Base-by-base conservation (phyloP, 2,797 vertebrate genomes). In the Sebastes hubbsi region DNA sequence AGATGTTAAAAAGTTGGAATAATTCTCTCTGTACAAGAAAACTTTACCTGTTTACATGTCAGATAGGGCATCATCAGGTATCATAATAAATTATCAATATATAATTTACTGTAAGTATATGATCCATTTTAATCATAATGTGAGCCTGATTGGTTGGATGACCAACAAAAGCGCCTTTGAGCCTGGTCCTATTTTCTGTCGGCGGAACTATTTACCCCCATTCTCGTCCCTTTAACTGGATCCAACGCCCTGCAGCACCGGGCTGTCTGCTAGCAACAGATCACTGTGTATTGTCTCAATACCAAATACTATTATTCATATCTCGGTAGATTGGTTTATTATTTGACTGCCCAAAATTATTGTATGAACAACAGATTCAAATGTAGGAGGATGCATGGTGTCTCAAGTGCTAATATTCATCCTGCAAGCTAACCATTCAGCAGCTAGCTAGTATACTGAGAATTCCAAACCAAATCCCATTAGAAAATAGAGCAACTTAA, bases 191-290 rank as follows among this genome's bases (percentile, higher is more conserved):
- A 55, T 80, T 91, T 91, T 85, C 22, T 86, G 87, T 88, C 91
- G 92, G 83, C 87, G 3, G 8, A 67, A 76, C n/a, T 22, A 71
- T 81, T 65, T 70, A 34, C n/a, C 32, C 54, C 62, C 75, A 52
- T 27, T 3, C 56, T 14, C 24, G 36, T 85, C 86, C 91, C 91
- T 94, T 94, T 94, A 93, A 94, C 9, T 38, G 81, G 62, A 88
- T 93, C 88, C 92, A 92, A 94, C 93, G 93, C 94, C 94, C 94
- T 94, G 89, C 92, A 90, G 90, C 92, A 92, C 76, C 30, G 82
- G 58, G 81, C 65, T 73, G 89, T 62, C 84, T 68, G 74, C 65
- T 36, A 36, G 34, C 34, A 10, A 12, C 34, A 36, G 34, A 38
- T 73, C 16, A 38, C 46, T 22, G 52, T 59, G 63, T 62, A 58